Evolutionary conservation across 2,113 vertebrate species (phyloP).

Genomic region (Paramormyrops kingsleyae): DNA sequence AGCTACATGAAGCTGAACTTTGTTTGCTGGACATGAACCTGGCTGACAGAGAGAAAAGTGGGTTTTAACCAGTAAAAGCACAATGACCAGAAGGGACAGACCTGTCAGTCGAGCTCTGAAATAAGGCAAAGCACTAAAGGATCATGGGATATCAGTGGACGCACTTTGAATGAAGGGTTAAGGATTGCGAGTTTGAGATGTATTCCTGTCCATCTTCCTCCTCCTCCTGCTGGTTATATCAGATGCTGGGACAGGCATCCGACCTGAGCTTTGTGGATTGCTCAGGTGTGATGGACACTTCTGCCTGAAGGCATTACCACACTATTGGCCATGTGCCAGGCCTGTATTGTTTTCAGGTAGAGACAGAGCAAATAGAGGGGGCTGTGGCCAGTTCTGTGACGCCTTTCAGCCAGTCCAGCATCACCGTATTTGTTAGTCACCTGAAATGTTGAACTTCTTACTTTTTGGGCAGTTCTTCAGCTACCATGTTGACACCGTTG

Average conservation of each 20-base stretch:
- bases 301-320: not conserved
- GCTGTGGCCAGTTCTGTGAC: not conserved
- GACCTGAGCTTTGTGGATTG: not conserved
- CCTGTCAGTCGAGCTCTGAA: not conserved
- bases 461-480: not conserved
- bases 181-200: not conserved
- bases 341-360: not conserved
- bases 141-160: not conserved
- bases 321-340: not conserved
- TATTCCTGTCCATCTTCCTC: not conserved
- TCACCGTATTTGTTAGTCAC: not conserved
- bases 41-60: not conserved
- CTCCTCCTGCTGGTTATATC: not conserved
- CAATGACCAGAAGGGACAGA: not conserved
- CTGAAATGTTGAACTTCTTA: not conserved
- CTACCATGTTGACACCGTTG: not conserved
- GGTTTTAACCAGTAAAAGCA: not conserved
- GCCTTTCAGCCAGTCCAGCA: not conserved
- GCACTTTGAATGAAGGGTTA: not conserved
- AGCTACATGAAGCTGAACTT: not conserved
- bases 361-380: not conserved
- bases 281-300: not conserved
- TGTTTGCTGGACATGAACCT: not conserved
- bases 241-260: not conserved
- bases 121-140: not conserved